Percentiles rank a stretch among this genome's conserved stretches.
These are phyloP conservation scores for Parnassius glacialis DNA, from an alignment of 2,888 invertebrate genomes.

Conservation along the genomic window DNA sequence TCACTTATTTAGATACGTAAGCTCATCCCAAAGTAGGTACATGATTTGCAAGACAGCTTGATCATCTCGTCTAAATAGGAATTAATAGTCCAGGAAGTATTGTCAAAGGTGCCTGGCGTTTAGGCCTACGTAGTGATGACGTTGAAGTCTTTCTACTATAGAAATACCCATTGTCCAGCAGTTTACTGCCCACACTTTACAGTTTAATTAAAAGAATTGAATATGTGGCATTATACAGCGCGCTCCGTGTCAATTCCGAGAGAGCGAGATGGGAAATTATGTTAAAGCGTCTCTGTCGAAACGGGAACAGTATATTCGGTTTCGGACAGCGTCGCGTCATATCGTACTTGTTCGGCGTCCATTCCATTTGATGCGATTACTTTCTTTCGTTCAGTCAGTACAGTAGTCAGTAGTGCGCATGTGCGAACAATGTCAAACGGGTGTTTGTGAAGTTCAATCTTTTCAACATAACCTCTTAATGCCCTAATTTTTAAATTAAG, in stretches of 20 bases:
- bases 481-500: conserved; percentile 1
- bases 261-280: conserved; percentile 13
- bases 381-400: conserved; percentile 55
- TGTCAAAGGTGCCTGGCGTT: too few species aligned
- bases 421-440: conserved; percentile 65
- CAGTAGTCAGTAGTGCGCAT: conserved; percentile 74
- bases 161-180: too few species aligned
- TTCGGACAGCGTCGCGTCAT: conserved; percentile 18
- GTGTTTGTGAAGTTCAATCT: conserved; percentile 40
- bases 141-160: too few species aligned
- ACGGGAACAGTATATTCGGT: conserved; percentile 25
- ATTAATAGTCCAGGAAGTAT: too few species aligned
- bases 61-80: too few species aligned
- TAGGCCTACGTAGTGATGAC: too few species aligned
- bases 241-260: conserved; percentile 19
- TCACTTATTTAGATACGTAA: too few species aligned
- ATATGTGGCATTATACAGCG: too few species aligned
- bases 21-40: too few species aligned
- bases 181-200: too few species aligned
- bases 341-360: conserved; percentile 33
- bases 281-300: conserved; percentile 18
- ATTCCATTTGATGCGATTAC: conserved; percentile 57
- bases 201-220: too few species aligned
- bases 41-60: too few species aligned
- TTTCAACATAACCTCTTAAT: conserved; percentile 49